Evolutionary conservation across 2,113 vertebrate genomes (phyloP), one percentile per base, ranked within the genome.

Genomic region (Columba livia): DNA sequence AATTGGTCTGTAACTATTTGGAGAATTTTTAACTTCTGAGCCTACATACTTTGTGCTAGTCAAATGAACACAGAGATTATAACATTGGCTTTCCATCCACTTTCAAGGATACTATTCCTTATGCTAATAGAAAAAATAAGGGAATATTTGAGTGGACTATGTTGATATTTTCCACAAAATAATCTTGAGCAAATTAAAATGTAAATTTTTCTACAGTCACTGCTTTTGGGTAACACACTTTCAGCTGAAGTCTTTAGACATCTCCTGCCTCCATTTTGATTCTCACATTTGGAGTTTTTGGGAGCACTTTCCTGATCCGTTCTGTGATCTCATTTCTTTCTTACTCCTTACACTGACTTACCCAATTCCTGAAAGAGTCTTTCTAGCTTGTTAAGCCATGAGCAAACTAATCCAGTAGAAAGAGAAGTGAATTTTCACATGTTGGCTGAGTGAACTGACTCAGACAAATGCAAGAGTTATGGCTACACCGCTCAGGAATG

Each of bases 31-130:
- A 86, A 81, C 61, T 94, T 83, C 36, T 38, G 62, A 97, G 67
- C 28, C 56, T 74, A 62, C 23, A 32, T 47, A 73, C 17, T 88
- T 86, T 47, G 71, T 38, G 69, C 75, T 60, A 75, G 73, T 79
- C 78, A 94, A 84, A 86, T 72, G 86, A 95, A 86, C 64, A 87
- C 58, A 94, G 69, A 80, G 88, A 90, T 95, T 94, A 89, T 34
- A 67, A 90, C 90, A 93, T 26, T 51, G 67, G 57, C 29, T 91
- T 92, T 90, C 78, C 80, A 75, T 78, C 48, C 61, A 84, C 51
- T 90, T 88, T 74, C 67, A 74, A 69, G 86, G 25, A 83, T 31
- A 50, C 14, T 42, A 89, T 93, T 86, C 87, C 84, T 88, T 74
- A 90, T 64, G 51, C 51, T 89, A 92, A 88, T 78, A 73, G 80